Conservation (phyloP, 2,797 vertebrate genomes). For the Sciurus vulgaris region DNA sequence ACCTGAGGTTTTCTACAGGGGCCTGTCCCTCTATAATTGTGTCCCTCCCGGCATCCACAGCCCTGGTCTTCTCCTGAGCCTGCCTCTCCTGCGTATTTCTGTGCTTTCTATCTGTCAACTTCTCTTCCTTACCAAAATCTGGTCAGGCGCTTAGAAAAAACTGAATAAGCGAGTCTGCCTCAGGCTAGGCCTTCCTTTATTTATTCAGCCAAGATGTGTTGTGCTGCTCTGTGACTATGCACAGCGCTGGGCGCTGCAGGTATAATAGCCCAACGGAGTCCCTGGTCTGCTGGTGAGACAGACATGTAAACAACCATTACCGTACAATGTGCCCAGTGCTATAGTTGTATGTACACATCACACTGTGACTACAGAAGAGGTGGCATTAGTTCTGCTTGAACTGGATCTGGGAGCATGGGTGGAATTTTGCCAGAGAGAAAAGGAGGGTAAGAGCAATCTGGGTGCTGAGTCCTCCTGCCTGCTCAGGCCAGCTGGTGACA, state of each 20-base stretch:
- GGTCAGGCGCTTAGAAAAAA: neutral
- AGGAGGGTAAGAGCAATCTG: neutral
- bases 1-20: neutral
- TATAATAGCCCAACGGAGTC: neutral
- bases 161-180: neutral
- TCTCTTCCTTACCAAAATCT: conserved; percentile 7
- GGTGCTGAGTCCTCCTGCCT: too few relatives aligned
- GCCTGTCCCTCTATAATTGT: neutral
- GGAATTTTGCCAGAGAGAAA: neutral
- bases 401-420: neutral
- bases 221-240: neutral
- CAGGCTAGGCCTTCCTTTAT: neutral
- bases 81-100: neutral
- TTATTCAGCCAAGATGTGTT: neutral
- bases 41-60: neutral
- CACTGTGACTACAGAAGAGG: neutral
- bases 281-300: neutral
- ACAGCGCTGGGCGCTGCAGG: neutral
- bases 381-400: neutral
- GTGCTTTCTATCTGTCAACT: neutral
- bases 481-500: neutral
- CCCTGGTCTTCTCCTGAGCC: neutral
- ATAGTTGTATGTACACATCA: accelerated
- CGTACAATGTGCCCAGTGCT: neutral
- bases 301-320: neutral